These are phyloP conservation scores for Poecilia picta DNA, from an alignment of 2,797 vertebrate genomes.

Conservation along the genomic window DNA sequence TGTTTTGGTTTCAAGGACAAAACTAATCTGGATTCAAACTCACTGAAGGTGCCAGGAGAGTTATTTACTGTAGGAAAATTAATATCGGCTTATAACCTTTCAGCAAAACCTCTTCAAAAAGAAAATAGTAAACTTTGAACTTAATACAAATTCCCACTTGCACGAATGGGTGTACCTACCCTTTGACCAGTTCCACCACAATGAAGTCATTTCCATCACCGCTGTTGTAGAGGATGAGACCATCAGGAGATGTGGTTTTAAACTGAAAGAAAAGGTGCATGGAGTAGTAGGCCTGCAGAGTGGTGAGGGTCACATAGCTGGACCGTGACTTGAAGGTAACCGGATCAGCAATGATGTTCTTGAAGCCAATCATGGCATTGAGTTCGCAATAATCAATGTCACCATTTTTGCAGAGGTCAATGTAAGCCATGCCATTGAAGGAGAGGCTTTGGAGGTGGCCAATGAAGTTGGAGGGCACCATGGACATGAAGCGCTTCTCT, in stretches of 20 bases:
- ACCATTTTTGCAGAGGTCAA: slow-evolving; percentile 98
- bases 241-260: slow-evolving; percentile 96
- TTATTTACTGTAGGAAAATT: not conserved
- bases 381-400: slow-evolving; percentile 99
- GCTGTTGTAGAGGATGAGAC: slow-evolving; percentile 96
- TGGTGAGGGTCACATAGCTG: slow-evolving; percentile 93
- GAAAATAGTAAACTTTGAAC: not conserved
- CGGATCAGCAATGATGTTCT: slow-evolving; percentile 97
- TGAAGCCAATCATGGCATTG: slow-evolving; percentile 97
- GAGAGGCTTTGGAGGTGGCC: slow-evolving; percentile 97
- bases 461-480: slow-evolving; percentile 97
- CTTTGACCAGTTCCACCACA: slow-evolving; percentile 98
- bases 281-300: slow-evolving; percentile 96
- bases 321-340: slow-evolving; percentile 98
- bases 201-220: slow-evolving; percentile 99
- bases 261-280: slow-evolving; percentile 99
- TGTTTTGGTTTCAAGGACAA: not conserved
- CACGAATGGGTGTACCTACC: slow-evolving; percentile 78
- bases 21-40: not conserved
- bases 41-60: not conserved
- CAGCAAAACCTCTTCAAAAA: not conserved
- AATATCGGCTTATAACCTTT: not conserved
- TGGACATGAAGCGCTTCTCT: slow-evolving; percentile 91
- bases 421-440: slow-evolving; percentile 99
- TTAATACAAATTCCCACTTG: not conserved